Evolutionary conservation across 2,113 vertebrate genomes (phyloP), one percentile per base, ranked within the genome.

Genomic region (Nothobranchius furzeri): DNA sequence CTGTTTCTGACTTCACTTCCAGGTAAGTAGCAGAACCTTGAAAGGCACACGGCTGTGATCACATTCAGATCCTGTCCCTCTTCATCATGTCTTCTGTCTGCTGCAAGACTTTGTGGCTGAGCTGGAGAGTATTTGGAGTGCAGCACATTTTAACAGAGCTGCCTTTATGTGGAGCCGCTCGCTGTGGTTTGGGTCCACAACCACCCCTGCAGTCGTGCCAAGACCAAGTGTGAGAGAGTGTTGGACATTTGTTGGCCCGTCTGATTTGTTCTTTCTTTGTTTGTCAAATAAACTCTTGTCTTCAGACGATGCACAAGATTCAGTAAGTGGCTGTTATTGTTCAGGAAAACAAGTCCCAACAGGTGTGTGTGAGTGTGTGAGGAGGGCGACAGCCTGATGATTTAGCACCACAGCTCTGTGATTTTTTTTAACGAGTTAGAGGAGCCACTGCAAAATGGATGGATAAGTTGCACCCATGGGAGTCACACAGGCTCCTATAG

Each of bases 371-470:
- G 20, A 20, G 89, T 81, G 66, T 77, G 11, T 58, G 79, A 82
- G 70, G 75, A 73, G 72, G 81, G 82, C 73, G 85, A 86, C 84
- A 78, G 78, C 52, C 49, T 64, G 20, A 75, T 87, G 87, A 91
- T 86, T 89, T 88, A 89, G 62, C 59, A 57, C 79, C 13, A 2
- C 61, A 50, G 69, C 36, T 85, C 77, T 76, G 68, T 37, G 58
- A 58, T 70, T 86, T 90, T 70, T 86, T 90, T 90, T 90, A 89
- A 89, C 73, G 65, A 88, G 87, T 75, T 62, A 17, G 74, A 82
- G 75, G 74, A 83, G 68, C 79, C 81, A 65, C 64, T 46, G 17
- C 65, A 70, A 70, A 30, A 77, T 46, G 57, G 79, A 65, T 63
- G 66, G 73, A 85, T 78, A 85, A 85, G 78, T 86, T 78, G 87